These are phyloP conservation scores for Marmota monax DNA, from an alignment of 2,113 vertebrate genomes.

Conservation along the genomic window DNA sequence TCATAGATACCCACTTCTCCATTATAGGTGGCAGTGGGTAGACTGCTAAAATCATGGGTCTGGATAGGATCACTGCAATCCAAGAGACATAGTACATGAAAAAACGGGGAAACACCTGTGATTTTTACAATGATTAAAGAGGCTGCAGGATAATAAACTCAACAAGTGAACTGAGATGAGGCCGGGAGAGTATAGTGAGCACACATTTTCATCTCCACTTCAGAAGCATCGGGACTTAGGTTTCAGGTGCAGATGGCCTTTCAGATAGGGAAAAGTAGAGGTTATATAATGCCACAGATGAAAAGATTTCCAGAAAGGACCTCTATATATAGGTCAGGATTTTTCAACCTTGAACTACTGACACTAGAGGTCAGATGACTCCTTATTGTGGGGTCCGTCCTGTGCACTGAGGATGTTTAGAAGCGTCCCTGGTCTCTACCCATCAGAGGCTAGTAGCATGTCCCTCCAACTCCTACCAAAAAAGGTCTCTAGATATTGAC, in stretches of 20 bases:
- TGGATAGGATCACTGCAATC: background rate
- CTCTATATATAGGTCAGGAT: background rate
- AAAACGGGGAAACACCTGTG: background rate
- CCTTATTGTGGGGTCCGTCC: too few species aligned
- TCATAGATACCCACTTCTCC: background rate
- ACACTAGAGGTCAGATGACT: background rate
- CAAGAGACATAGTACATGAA: background rate
- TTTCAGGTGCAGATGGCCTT: background rate
- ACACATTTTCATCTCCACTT: background rate
- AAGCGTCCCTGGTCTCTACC: background rate
- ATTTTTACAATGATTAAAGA: background rate
- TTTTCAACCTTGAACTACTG: background rate
- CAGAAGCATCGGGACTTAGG: background rate
- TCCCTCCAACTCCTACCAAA: background rate
- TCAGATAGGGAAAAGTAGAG: background rate
- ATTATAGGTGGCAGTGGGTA: accelerated
- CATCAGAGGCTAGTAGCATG: background rate
- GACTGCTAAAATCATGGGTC: background rate
- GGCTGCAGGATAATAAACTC: background rate
- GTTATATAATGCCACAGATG: background rate
- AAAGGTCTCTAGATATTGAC: background rate
- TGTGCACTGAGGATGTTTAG: background rate
- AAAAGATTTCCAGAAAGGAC: background rate
- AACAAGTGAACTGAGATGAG: background rate
- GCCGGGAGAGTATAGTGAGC: background rate